Conservation (phyloP, 2,797 vertebrate species). For the Sebastes hubbsi region DNA sequence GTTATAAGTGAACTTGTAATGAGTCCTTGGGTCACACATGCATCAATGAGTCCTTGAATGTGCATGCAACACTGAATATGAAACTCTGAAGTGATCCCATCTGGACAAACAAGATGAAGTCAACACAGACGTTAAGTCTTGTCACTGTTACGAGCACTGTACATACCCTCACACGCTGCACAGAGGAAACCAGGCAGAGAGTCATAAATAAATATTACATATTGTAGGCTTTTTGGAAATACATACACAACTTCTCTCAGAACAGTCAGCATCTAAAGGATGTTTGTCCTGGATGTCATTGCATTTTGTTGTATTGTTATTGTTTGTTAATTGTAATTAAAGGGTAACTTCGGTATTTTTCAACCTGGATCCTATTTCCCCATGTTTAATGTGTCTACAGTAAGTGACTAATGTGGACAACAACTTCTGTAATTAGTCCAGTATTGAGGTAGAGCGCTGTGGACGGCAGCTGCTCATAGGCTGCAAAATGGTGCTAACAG, state of each 20-base stretch:
- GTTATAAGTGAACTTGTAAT: neutral
- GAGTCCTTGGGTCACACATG: slow-evolving; percentile 14
- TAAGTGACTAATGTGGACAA: too few species aligned
- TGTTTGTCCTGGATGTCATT: neutral
- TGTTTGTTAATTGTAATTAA: neutral
- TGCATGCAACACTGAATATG: slow-evolving; percentile 59
- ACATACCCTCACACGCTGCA: slow-evolving; percentile 87
- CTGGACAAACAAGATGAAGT: slow-evolving; percentile 51
- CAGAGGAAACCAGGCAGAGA: slow-evolving; percentile 75
- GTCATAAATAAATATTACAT: slow-evolving; percentile 29
- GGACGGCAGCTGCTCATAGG: too few species aligned
- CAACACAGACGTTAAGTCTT: slow-evolving; percentile 42
- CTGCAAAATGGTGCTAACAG: too few species aligned
- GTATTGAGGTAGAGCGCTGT: too few species aligned
- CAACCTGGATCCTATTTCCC: too few species aligned
- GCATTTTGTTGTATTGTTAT: neutral
- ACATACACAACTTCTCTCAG: neutral
- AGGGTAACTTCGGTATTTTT: too few species aligned
- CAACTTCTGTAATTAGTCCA: too few species aligned
- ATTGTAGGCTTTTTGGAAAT: neutral
- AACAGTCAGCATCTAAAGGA: neutral
- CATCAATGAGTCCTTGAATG: slow-evolving; percentile 10
- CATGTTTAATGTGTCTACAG: too few species aligned
- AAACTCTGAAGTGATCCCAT: slow-evolving; percentile 33
- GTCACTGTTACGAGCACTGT: slow-evolving; percentile 51